phyloP scores from a whole-genome alignment of 2,113 vertebrate genomes.

The Anguilla rostrata region DNA sequence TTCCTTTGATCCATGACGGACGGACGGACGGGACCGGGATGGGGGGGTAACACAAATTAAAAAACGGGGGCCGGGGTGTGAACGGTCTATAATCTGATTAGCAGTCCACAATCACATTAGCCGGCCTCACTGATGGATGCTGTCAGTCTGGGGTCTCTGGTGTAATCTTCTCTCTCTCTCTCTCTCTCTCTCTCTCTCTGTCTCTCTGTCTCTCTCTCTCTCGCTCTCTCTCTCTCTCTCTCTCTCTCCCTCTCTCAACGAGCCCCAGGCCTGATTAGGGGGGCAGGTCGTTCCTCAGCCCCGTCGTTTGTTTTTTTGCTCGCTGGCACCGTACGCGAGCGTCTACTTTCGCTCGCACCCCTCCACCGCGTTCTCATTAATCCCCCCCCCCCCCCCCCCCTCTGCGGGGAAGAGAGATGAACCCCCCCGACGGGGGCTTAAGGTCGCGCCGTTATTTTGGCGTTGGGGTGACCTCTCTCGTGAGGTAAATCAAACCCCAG shows the following conservation, averaged over 20 bases:
- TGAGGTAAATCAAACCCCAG: neutral
- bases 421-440: neutral
- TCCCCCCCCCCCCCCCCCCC: neutral
- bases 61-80: slow-evolving; percentile 47
- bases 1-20: slow-evolving; percentile 24
- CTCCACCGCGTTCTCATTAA: slow-evolving; percentile 1
- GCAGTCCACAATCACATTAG: slow-evolving; percentile 58
- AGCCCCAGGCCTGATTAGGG: slow-evolving; percentile 32
- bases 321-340: slow-evolving; percentile 20
- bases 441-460: neutral
- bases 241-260: slow-evolving; percentile 38
- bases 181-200: too few species aligned
- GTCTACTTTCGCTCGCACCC: slow-evolving; percentile 36
- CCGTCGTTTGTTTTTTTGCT: slow-evolving; percentile 44
- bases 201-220: too few species aligned
- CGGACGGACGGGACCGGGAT: neutral
- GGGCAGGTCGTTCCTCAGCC: slow-evolving; percentile 29
- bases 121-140: slow-evolving; percentile 46
- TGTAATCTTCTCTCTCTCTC: too few species aligned
- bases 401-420: neutral
- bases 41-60: slow-evolving; percentile 21
- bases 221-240: too few species aligned
- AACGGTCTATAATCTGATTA: slow-evolving; percentile 65
- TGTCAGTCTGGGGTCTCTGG: slow-evolving; percentile 47
- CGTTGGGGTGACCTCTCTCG: neutral